Conservation (phyloP, 2,797 vertebrate species). For the Pteropus rufus region DNA sequence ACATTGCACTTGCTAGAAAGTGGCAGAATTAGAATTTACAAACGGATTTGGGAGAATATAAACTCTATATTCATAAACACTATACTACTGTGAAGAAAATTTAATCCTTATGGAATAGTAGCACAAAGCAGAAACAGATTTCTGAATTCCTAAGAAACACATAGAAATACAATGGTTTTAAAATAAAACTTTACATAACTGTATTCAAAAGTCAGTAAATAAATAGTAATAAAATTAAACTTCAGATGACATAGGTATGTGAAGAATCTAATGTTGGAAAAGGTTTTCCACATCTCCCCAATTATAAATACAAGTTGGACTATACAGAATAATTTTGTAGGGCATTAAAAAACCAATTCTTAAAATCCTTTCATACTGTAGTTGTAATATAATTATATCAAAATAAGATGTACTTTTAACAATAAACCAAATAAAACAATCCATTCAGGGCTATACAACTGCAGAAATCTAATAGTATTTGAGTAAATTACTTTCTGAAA, state of each 20-base stretch:
- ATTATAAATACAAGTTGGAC: not conserved
- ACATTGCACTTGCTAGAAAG: not conserved
- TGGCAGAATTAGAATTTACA: slow-evolving; percentile 6
- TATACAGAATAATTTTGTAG: not conserved
- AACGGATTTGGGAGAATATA: not conserved
- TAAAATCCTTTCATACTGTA: not conserved
- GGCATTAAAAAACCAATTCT: not conserved
- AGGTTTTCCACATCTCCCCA: not conserved
- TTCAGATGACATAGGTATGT: not conserved
- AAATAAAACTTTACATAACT: slow-evolving; percentile 9
- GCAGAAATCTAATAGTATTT: not conserved
- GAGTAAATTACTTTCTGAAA: not conserved
- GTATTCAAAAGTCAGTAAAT: not conserved
- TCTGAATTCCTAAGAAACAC: not conserved
- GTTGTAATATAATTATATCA: not conserved
- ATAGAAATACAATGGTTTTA: not conserved
- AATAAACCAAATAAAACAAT: slow-evolving; percentile 14
- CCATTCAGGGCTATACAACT: not conserved
- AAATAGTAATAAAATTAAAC: slow-evolving; percentile 3
- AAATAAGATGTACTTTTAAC: slow-evolving; percentile 25
- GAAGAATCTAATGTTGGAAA: not conserved
- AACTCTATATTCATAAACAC: not conserved
- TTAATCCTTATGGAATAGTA: not conserved
- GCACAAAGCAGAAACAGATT: not conserved
- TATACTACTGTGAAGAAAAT: not conserved